Evolutionary conservation across 2,888 invertebrate species (phyloP).

Genomic region (Melanchra persicariae): DNA sequence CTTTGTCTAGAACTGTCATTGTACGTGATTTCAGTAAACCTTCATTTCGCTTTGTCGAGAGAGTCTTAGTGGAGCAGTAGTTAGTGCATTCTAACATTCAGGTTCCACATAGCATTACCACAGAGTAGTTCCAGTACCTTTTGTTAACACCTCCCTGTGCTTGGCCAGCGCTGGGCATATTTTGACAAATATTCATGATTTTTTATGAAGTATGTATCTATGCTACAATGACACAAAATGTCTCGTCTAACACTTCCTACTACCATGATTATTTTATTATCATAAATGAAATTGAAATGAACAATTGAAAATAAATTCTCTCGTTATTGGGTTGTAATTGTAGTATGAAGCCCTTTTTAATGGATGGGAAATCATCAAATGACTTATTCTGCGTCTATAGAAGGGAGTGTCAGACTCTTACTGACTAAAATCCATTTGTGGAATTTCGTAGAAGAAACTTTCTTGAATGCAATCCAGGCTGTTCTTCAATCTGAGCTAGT

Average conservation of each 20-base stretch:
- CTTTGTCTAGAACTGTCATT: too few relatives aligned
- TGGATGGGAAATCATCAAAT: too few relatives aligned
- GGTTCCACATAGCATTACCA: conserved; percentile 34
- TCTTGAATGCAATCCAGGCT: too few relatives aligned
- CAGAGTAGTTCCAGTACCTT: conserved; percentile 38
- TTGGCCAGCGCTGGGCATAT: conserved; percentile 18
- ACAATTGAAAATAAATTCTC: background rate
- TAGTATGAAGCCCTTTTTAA: too few relatives aligned
- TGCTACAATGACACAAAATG: background rate
- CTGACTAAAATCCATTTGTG: too few relatives aligned
- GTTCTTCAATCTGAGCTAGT: too few relatives aligned
- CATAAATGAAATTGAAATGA: background rate
- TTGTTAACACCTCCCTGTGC: conserved; percentile 42
- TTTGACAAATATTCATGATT: background rate
- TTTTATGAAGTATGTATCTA: background rate
- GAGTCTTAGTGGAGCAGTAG: background rate
- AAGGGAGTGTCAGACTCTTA: too few relatives aligned
- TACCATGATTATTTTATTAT: background rate
- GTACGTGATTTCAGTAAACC: too few relatives aligned
- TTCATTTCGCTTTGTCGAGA: background rate
- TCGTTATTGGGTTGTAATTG: background rate
- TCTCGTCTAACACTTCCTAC: background rate
- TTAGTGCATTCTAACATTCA: conserved; percentile 9
- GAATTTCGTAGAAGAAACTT: too few relatives aligned
- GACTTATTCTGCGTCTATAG: too few relatives aligned